Conservation (phyloP, 2,797 vertebrate genomes). For the Spheniscus humboldti region DNA sequence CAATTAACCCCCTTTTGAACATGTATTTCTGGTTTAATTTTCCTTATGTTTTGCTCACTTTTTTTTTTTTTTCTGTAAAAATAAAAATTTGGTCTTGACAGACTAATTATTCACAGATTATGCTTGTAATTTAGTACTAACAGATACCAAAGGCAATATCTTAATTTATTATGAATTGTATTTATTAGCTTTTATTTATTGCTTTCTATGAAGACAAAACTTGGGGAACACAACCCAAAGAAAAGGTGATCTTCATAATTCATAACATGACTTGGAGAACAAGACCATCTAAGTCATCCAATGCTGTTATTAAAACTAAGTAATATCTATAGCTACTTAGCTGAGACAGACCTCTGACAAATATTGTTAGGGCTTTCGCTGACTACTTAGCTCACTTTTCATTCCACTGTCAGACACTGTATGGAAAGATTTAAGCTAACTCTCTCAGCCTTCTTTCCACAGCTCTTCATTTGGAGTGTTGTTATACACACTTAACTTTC, state of each 20-base stretch:
- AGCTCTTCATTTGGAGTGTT: neutral
- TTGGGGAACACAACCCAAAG: neutral
- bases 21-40: neutral
- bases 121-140: neutral
- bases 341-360: neutral
- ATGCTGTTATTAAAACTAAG: neutral
- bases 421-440: neutral
- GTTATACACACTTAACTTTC: neutral
- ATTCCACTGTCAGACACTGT: neutral
- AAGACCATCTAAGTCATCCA: neutral
- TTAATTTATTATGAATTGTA: neutral
- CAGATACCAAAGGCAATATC: neutral
- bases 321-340: neutral
- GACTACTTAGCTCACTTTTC: neutral
- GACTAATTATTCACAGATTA: neutral
- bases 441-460: neutral
- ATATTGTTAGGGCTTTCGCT: neutral
- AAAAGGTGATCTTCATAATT: neutral
- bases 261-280: neutral
- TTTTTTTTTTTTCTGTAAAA: neutral
- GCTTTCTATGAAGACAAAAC: neutral
- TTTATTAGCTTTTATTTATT: neutral
- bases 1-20: neutral
- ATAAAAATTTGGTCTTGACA: neutral
- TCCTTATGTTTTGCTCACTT: neutral